A percentile compares a stretch with the other conserved stretches of the same genome.
Conservation (phyloP, 2,888 invertebrate species). For the Pristionchus fissidentatus region DNA sequence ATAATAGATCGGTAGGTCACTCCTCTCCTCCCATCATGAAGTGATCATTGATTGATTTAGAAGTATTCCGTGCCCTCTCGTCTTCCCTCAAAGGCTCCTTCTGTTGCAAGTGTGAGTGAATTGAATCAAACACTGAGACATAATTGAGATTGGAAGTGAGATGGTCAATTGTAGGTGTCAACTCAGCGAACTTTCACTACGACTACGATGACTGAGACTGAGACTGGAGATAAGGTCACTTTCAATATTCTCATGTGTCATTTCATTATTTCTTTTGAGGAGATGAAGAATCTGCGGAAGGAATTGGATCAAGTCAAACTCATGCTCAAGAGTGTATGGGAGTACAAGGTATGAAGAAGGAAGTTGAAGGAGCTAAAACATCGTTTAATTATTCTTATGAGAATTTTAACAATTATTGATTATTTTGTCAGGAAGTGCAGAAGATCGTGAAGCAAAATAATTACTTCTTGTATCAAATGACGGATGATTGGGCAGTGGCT, state of each 20-base stretch:
- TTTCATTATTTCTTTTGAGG: neutral
- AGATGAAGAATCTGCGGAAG: neutral
- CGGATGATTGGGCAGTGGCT: neutral
- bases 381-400: neutral
- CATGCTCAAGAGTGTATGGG: conserved; percentile 8
- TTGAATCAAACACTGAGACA: neutral
- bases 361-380: too few species aligned
- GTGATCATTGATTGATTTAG: neutral
- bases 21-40: neutral
- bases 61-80: neutral
- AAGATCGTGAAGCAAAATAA: neutral
- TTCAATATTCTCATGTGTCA: neutral
- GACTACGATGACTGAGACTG: neutral
- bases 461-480: neutral
- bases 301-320: neutral
- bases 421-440: neutral
- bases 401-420: neutral
- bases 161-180: neutral
- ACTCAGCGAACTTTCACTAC: neutral
- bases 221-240: neutral
- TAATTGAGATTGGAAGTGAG: neutral
- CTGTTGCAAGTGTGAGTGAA: neutral
- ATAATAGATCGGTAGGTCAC: neutral
- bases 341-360: conserved; percentile 3
- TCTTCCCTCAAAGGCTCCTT: neutral